Evolutionary conservation across 2,797 vertebrate genomes (phyloP), one percentile per base, ranked within the genome.

Genomic region (Paramormyrops hopkinsi): DNA sequence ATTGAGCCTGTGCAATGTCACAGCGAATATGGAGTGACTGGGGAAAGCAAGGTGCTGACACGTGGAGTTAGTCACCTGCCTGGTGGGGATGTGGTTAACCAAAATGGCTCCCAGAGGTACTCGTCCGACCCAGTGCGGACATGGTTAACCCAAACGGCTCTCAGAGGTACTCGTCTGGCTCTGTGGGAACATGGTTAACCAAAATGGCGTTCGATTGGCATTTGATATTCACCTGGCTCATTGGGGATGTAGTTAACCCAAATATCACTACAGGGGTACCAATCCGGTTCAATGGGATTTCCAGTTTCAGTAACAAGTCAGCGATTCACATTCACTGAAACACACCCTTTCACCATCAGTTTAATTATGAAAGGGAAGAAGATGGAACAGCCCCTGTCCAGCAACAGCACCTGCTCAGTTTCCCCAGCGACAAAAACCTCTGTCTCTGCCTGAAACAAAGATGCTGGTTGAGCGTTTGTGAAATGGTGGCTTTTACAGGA

Each of bases 71-170:
- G 4, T n/a, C 73, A 41, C 5, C 12, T 37, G 12, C 14, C 17
- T 76, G 37, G 2, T 76, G 29, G 59, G 22, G 22, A 62, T 25
- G 56, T 59, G 56, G 19, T 59, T 59, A 56, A 56, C 54, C 54
- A 1, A 17, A 53, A 17, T 12, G 3, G 14, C 14, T 53, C 1
- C 1, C 51, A 54, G 2, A 62, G 59, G 59, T 25, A 25, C 59
- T 6, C 17, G 0, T 0, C 17, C 17, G 1, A 0, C 4, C 53
- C 53, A 0, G 4, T 0, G 2, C 4, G 17, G 4, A n/a, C 1
- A 5, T 6, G 8, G 22, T 65, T 65, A 65, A 65, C 59, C 6
- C 3, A 51, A 51, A 14, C 50, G 3, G 12, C 51, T 53, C 51
- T 17, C 51, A 53, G 6, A 59, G 56, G 56, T 22, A 59, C 56